Evolutionary conservation across 2,888 invertebrate genomes (phyloP).

Genomic region (Synergus laeviventris): DNA sequence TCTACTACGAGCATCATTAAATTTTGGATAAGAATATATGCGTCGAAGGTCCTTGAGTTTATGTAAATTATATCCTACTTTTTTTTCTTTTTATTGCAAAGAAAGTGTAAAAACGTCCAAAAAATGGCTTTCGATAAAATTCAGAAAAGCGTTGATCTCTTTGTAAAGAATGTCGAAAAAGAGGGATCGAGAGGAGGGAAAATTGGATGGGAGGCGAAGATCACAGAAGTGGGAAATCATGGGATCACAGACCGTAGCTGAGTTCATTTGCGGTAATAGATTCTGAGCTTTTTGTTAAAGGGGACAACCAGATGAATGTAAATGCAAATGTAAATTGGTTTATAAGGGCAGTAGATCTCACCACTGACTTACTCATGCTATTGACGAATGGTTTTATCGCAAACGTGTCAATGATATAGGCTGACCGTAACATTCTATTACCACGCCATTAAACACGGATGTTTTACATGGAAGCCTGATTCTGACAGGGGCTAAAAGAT

Average conservation of each 20-base stretch:
- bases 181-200: background rate
- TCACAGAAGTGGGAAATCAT: constrained; percentile 35
- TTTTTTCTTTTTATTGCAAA: background rate
- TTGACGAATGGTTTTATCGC: constrained; percentile 8
- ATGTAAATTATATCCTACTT: background rate
- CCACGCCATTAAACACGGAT: constrained; percentile 44
- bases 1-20: too few relatives aligned
- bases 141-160: constrained; percentile 17
- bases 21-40: too few relatives aligned
- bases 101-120: background rate
- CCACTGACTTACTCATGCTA: background rate
- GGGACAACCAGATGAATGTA: background rate
- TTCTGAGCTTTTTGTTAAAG: background rate
- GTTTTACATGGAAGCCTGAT: constrained; percentile 45
- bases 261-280: constrained; percentile 26
- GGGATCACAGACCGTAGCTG: constrained; percentile 25
- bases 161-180: constrained; percentile 7
- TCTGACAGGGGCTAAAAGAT: constrained; percentile 18
- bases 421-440: constrained; percentile 44
- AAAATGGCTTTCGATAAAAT: constrained; percentile 10
- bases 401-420: constrained; percentile 22
- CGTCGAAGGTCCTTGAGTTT: background rate
- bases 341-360: background rate
- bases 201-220: constrained; percentile 38
- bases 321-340: background rate